Percentiles rank a stretch among this genome's conserved stretches.
Evolutionary conservation across 2,113 vertebrate genomes (phyloP).

Genomic region (Strix aluco): DNA sequence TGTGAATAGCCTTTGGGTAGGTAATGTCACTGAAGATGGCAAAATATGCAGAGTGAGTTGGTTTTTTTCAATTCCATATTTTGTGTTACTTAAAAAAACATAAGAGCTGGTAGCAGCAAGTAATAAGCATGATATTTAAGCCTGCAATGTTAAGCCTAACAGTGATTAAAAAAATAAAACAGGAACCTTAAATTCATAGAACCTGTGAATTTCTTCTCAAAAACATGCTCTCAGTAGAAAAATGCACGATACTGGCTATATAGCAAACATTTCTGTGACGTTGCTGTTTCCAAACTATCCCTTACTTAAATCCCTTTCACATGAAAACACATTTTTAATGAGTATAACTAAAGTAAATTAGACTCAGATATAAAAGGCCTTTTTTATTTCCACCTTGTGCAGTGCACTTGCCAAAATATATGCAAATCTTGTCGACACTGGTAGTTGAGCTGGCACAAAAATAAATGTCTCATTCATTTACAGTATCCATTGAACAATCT

Average conservation of each 20-base stretch:
- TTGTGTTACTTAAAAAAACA: not conserved
- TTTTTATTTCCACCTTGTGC: constrained; percentile 72
- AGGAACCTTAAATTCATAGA: not conserved
- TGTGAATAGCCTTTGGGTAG: not conserved
- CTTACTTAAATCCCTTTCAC: constrained; percentile 36
- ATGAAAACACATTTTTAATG: constrained; percentile 55
- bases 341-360: constrained; percentile 57
- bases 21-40: not conserved
- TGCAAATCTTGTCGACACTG: constrained; percentile 73
- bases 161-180: not conserved
- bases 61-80: not conserved
- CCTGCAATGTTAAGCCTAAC: not conserved
- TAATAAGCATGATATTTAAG: not conserved
- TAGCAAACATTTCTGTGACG: not conserved
- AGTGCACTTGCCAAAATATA: constrained; percentile 72
- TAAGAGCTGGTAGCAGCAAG: not conserved
- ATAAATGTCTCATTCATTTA: constrained; percentile 80
- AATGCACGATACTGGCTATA: constrained; percentile 4
- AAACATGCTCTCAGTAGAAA: not conserved
- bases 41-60: not conserved
- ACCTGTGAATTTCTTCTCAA: not conserved
- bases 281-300: constrained; percentile 17
- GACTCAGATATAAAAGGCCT: constrained; percentile 67
- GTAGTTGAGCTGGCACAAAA: constrained; percentile 77
- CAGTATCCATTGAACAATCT: constrained; percentile 70